These are phyloP conservation scores for Oncorhynchus nerka DNA, from an alignment of 2,113 vertebrate species.

Conservation along the genomic window DNA sequence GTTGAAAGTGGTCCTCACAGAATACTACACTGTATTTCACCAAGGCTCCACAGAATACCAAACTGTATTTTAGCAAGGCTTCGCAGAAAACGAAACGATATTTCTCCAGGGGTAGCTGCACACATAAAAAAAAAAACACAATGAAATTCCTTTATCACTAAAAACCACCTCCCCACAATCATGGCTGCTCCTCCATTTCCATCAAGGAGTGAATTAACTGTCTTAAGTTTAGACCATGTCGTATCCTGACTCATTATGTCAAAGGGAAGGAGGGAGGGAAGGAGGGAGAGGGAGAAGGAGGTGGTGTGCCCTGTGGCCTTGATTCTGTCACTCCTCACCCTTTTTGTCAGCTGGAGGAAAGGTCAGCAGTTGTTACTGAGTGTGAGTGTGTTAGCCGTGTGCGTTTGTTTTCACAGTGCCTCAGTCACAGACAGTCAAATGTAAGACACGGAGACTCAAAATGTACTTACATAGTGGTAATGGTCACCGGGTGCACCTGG, in stretches of 20 bases:
- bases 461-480: constrained; percentile 58
- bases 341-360: background rate
- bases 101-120: too few relatives aligned
- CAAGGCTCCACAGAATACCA: too few relatives aligned
- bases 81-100: too few relatives aligned
- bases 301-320: background rate
- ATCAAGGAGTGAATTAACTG: constrained; percentile 1
- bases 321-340: background rate
- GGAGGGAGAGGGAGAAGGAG: too few relatives aligned
- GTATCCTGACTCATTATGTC: constrained; percentile 41
- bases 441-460: background rate
- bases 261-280: too few relatives aligned
- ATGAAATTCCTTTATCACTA: background rate
- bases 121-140: too few relatives aligned
- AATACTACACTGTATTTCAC: too few relatives aligned
- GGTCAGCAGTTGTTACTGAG: background rate
- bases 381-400: background rate
- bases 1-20: too few relatives aligned
- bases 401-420: background rate
- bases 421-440: background rate
- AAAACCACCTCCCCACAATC: background rate
- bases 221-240: constrained; percentile 31
- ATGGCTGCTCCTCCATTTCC: constrained; percentile 1
- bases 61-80: too few relatives aligned
- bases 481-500: constrained; percentile 47